Base-by-base conservation (phyloP, 2,113 vertebrate species). In the Lamprotornis superbus region DNA sequence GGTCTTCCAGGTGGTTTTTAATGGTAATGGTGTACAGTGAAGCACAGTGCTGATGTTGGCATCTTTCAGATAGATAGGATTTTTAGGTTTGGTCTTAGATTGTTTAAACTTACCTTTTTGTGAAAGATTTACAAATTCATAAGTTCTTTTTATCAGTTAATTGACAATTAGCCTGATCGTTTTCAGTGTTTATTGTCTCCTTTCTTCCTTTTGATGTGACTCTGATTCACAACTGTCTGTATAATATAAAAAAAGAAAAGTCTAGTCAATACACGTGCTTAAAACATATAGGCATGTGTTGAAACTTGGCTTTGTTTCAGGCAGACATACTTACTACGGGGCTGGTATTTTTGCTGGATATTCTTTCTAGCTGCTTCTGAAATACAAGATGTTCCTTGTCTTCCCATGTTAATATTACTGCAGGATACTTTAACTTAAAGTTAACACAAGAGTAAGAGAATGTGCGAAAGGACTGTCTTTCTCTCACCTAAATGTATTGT, bases 291-390 rank as follows among this genome's bases (percentile, higher is more conserved):
- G 18, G 39, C 35, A 27, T 7, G 0, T 76, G 39, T 17, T 83
- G 35, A 71, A 85, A 64, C 35, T 60, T 82, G 42, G 11, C 31
- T 88, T 70, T 88, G 11, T 83, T 87, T 88, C 46, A 57, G 81
- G 28, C 37, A 78, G 35, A 44, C 0, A 0, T 50, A 20, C 31
- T 53, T 73, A 49, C 2, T 57, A 64, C 70, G 10, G 10, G 13
- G 8, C 37, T 61, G 31, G 11, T 65, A 14, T 73, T 83, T 65
- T 77, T 87, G 15, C 75, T 90, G 35, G 10, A 10, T 77, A 77
- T 69, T 63, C 23, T 52, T 87, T 69, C 50, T 47, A 67, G 22
- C 60, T 84, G 61, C 44, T 24, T 86, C 57, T 89, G 80, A 86
- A 86, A 68, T 86, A 59, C 0, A 0, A 79, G 12, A 23, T 79